Conservation (phyloP, 2,888 invertebrate species). For the Stenodema calcarata region DNA sequence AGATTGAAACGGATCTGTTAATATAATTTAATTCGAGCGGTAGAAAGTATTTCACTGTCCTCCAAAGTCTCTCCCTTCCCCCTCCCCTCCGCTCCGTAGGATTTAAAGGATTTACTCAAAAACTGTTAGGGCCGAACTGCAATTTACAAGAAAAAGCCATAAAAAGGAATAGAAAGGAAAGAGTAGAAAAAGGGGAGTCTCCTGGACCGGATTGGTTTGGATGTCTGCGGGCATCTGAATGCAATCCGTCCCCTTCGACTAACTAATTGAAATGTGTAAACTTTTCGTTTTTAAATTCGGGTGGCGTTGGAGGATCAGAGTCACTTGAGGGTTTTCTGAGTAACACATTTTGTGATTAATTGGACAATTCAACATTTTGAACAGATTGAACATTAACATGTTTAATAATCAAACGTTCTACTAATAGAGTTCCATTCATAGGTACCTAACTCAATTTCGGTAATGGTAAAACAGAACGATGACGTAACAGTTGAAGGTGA, state of each 20-base stretch:
- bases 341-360: too few relatives aligned
- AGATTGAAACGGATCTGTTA: constrained; percentile 20
- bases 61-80: background rate
- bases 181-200: background rate
- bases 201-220: background rate
- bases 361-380: too few relatives aligned
- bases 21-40: constrained; percentile 38
- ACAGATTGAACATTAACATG: too few relatives aligned
- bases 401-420: too few relatives aligned
- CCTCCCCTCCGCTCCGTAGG: too few relatives aligned
- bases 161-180: background rate
- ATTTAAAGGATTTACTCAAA: background rate
- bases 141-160: constrained; percentile 36
- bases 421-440: too few relatives aligned
- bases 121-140: constrained; percentile 11
- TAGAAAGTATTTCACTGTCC: constrained; percentile 30
- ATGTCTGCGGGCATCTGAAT: background rate
- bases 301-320: too few relatives aligned
- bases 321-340: background rate
- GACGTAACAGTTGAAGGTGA: too few relatives aligned
- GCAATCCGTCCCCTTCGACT: background rate
- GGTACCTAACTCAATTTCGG: too few relatives aligned
- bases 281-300: background rate
- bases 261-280: constrained; percentile 19
- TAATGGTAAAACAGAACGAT: too few relatives aligned